phyloP scores from a whole-genome alignment of 2,888 invertebrate species.

The Dryadula phaetusa region DNA sequence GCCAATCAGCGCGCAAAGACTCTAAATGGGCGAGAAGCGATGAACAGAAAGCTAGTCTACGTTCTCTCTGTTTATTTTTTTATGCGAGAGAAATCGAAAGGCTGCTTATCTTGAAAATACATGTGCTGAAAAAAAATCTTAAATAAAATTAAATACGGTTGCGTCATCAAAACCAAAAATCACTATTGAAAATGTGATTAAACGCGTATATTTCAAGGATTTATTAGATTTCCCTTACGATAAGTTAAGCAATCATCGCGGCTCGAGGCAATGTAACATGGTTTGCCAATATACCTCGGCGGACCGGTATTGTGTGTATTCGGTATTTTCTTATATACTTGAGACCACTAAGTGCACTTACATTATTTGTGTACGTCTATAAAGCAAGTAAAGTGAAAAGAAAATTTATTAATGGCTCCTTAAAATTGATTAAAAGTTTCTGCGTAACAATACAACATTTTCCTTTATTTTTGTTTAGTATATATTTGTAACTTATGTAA shows the following conservation, averaged over 20 bases:
- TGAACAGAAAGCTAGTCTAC: too few species aligned
- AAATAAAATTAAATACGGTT: neutral
- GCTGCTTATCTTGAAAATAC: neutral
- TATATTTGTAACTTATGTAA: too few species aligned
- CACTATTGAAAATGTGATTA: slow-evolving; percentile 39
- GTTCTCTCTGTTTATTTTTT: too few species aligned
- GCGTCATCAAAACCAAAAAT: neutral
- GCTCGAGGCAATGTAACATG: slow-evolving; percentile 49
- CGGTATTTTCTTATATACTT: slow-evolving; percentile 35
- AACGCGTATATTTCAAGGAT: slow-evolving; percentile 33
- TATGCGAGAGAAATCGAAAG: too few species aligned
- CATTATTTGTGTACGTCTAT: slow-evolving; percentile 45
- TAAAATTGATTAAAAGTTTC: neutral
- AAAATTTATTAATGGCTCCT: neutral
- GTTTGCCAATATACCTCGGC: slow-evolving; percentile 55
- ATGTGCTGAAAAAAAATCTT: neutral
- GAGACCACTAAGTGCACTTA: slow-evolving; percentile 47
- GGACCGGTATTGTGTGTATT: slow-evolving; percentile 41
- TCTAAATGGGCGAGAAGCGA: too few species aligned
- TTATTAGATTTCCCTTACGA: slow-evolving; percentile 43
- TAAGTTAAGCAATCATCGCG: slow-evolving; percentile 36
- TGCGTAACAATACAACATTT: neutral
- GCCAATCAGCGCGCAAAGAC: too few species aligned
- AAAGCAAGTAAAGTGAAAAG: slow-evolving; percentile 26
- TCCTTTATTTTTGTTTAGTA: too few species aligned